Evolutionary conservation across 2,797 vertebrate species (phyloP), one percentile per base, ranked within the genome.

Genomic region (Oreortyx pictus): DNA sequence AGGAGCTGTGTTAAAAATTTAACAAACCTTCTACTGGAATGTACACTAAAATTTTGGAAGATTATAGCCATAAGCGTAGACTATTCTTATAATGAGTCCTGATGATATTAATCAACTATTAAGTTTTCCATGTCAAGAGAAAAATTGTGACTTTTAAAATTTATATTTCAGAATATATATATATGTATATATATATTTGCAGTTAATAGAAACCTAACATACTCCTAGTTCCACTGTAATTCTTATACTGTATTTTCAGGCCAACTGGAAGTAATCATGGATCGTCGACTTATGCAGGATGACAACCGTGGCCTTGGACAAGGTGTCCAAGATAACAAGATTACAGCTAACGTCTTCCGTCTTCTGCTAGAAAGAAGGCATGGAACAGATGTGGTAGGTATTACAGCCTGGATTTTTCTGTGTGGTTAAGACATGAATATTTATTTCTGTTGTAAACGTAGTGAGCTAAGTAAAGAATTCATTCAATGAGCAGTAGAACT

Each of bases 281-380:
- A 99, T 96, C 98, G 99, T 46, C 97, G 98, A 67, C 98, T 99
- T 90, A 98, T 98, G 98, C 99, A 99, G 96, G 99, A 99, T 66
- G 99, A 99, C 94, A 99, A 99, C 96, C 98, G 98, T 23, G 99
- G 99, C 44, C 98, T 99, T 50, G 99, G 98, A 57, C 98, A 99
- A 97, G 99, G 99, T 56, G 97, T 99, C 73, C 98, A 98, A 18
- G 99, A 99, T 96, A 99, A 99, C 96, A 99, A 99, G 95, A 97
- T 98, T 74, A 99, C 99, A 41, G 98, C 98, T 27, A 99, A 98
- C 93, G 91, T 98, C 25, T 99, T 98, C 96, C 97, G 98, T 91
- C 96, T 99, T 92, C 97, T 99, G 35, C 93, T 99, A 91, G 99
- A 99, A 96, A 98, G 96, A 94, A 97, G 98, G 91, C 96, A 86